Evolutionary conservation across 1,140 invertebrate species (phyloP).

Genomic region (Brachionus plicatilis): DNA sequence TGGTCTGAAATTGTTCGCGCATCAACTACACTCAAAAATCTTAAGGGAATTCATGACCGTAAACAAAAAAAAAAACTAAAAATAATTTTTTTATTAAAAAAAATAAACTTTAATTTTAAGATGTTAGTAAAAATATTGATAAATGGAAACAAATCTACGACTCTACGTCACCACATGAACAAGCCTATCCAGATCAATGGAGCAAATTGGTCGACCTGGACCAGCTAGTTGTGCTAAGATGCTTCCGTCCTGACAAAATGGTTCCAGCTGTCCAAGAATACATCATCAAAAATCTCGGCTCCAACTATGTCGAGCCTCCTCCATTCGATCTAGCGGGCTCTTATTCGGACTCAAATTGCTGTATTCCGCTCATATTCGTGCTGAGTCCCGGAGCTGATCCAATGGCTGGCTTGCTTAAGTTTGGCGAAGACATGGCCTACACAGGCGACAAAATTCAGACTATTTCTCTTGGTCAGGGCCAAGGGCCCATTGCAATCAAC

Average conservation of each 20-base stretch:
- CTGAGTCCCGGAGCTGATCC: conserved; percentile 68
- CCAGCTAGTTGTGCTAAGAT: conserved; percentile 57
- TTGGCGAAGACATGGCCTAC: conserved; percentile 79
- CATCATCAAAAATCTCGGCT: conserved; percentile 51
- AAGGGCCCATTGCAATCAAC: conserved; percentile 76
- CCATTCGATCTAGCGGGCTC: conserved; percentile 55
- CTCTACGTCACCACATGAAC: conserved; percentile 61
- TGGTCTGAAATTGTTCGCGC: conserved; percentile 81
- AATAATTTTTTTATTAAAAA: conserved; percentile 56
- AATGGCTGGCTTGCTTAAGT: conserved; percentile 65
- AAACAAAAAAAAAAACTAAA: neutral
- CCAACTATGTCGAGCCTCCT: conserved; percentile 54
- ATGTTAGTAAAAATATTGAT: conserved; percentile 57
- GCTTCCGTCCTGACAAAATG: conserved; percentile 56
- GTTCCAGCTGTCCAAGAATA: conserved; percentile 53
- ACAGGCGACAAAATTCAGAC: conserved; percentile 73
- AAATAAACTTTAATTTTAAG: conserved; percentile 45
- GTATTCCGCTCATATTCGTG: conserved; percentile 55
- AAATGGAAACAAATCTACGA: conserved; percentile 71
- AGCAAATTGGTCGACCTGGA: conserved; percentile 69
- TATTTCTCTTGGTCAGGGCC: conserved; percentile 86
- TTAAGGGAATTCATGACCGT: conserved; percentile 28
- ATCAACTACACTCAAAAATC: conserved; percentile 58
- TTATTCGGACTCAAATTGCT: conserved; percentile 52
- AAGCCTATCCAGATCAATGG: conserved; percentile 58